phyloP scores from a whole-genome alignment of 2,113 vertebrate species.

The Epinephelus cyanopodus region DNA sequence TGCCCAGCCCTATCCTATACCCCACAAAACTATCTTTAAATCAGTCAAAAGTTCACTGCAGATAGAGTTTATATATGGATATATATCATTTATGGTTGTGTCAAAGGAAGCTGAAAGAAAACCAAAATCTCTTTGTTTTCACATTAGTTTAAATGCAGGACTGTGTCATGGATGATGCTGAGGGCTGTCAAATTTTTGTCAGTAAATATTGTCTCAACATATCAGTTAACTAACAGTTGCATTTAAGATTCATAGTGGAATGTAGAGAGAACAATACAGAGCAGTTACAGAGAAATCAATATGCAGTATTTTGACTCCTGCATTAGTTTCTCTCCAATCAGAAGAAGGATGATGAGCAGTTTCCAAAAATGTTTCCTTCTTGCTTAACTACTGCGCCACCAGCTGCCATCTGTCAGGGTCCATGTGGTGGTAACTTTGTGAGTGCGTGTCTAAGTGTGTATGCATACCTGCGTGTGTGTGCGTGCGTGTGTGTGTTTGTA shows the following conservation, averaged over 20 bases:
- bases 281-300: constrained; percentile 2
- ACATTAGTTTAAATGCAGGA: too few relatives aligned
- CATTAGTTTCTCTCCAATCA: constrained; percentile 20
- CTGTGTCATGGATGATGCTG: too few relatives aligned
- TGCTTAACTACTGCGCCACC: constrained; percentile 38
- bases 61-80: too few relatives aligned
- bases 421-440: constrained; percentile 54
- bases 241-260: background rate
- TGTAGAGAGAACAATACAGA: background rate
- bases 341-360: constrained; percentile 14
- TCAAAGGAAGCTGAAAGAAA: too few relatives aligned
- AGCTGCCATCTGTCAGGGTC: constrained; percentile 70
- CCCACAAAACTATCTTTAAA: too few relatives aligned
- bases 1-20: too few relatives aligned
- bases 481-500: constrained; percentile 24
- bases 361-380: constrained; percentile 43
- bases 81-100: too few relatives aligned
- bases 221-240: background rate
- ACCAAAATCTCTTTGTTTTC: too few relatives aligned
- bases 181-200: too few relatives aligned
- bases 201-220: constrained; percentile 13
- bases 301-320: constrained; percentile 21
- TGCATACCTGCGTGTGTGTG: constrained; percentile 38
- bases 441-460: constrained; percentile 31
- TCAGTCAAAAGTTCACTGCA: too few relatives aligned